These are phyloP conservation scores for Donacobius atricapilla DNA, from an alignment of 2,113 vertebrate genomes.

Conservation along the genomic window DNA sequence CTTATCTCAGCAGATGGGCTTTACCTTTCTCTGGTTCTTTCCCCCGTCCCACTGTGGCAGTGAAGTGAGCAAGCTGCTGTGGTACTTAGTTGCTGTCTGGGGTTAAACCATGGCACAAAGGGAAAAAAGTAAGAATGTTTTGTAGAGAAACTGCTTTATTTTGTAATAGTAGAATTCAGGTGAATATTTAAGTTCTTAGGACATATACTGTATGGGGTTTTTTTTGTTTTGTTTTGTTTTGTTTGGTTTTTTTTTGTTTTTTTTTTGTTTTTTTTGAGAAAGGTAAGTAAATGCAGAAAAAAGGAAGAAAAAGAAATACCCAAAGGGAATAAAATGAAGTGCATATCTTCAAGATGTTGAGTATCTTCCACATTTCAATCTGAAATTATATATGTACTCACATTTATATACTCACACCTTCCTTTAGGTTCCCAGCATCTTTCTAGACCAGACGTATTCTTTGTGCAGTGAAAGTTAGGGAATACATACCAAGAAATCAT, in stretches of 20 bases:
- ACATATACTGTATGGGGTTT: not conserved
- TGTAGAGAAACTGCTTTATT: not conserved
- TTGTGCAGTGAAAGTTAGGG: not conserved
- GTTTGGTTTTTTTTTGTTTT: no score
- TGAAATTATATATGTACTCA: not conserved
- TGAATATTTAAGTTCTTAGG: not conserved
- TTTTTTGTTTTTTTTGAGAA: not conserved
- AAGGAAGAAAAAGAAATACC: not conserved
- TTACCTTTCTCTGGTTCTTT: not conserved
- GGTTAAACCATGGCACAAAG: not conserved
- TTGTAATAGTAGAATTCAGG: not conserved
- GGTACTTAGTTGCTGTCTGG: not conserved
- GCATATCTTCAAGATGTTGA: not conserved
- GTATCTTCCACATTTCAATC: not conserved
- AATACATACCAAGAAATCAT: not conserved
- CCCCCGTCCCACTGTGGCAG: not conserved
- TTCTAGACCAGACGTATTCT: not conserved
- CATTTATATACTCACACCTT: not conserved
- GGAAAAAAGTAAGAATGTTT: not conserved
- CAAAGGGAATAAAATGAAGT: not conserved
- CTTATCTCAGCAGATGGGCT: not conserved
- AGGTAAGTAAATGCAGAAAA: not conserved
- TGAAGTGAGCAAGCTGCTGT: not conserved
- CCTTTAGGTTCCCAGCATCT: not conserved
- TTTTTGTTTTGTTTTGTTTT: no score